A percentile compares a stretch with the other conserved stretches of the same genome.
These are phyloP conservation scores for Lepidochitona cinerea DNA, from an alignment of 2,888 invertebrate genomes.

Conservation along the genomic window DNA sequence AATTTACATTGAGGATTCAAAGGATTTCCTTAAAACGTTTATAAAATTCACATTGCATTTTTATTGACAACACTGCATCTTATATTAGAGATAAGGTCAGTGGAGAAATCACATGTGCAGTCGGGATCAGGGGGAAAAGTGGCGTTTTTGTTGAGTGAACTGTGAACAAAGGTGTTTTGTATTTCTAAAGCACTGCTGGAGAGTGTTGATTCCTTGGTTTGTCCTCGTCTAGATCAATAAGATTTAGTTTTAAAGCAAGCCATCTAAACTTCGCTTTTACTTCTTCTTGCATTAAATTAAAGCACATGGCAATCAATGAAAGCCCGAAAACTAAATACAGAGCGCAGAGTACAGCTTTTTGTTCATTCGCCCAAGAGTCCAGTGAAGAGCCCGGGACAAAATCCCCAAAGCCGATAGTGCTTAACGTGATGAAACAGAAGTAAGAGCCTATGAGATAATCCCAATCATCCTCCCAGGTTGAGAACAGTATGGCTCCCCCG, in stretches of 20 bases:
- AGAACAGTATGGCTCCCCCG: conserved; percentile 91
- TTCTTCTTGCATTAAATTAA: conserved; percentile 68
- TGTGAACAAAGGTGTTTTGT: no score
- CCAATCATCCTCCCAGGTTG: conserved; percentile 94
- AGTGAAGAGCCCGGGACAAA: conserved; percentile 51
- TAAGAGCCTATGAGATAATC: conserved; percentile 84
- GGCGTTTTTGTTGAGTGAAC: no score
- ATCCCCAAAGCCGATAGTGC: conserved; percentile 68
- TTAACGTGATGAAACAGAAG: conserved; percentile 67
- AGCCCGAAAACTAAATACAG: conserved; percentile 65
- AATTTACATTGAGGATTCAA: no score
- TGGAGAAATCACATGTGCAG: no score
- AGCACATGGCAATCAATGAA: conserved; percentile 68
- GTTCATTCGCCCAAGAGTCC: conserved; percentile 35
- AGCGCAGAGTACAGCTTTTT: conserved; percentile 41
- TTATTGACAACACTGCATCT: no score
- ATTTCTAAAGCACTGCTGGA: no score
- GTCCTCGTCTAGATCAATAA: conserved; percentile 24
- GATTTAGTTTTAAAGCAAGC: conserved; percentile 52
- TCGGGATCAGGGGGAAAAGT: no score
- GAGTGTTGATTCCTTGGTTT: not conserved
- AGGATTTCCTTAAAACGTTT: no score
- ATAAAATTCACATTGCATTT: no score
- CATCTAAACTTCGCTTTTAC: conserved; percentile 53
- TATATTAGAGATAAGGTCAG: no score